These are phyloP conservation scores for Heliocidaris erythrogramma DNA, from an alignment of 35 echinoderm and acorn worm species.

Conservation along the genomic window DNA sequence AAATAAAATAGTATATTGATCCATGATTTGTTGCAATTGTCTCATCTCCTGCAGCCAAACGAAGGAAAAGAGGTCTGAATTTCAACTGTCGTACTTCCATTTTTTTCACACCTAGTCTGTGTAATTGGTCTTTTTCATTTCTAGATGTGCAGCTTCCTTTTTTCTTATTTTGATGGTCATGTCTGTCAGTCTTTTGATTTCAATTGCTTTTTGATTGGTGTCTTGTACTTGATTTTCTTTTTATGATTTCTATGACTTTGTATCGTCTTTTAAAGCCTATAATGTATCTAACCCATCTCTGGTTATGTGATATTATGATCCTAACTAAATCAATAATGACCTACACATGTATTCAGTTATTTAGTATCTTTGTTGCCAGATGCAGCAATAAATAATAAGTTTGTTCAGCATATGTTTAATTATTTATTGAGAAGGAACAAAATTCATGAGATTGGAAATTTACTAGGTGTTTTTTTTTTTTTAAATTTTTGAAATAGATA, in stretches of 20 bases:
- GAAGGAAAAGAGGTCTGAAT: slow-evolving; percentile 52
- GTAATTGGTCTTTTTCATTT: slow-evolving; percentile 10
- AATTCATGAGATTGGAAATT: too few relatives aligned
- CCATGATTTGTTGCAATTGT: slow-evolving; percentile 23
- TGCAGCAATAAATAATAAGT: too few relatives aligned
- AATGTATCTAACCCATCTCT: too few relatives aligned
- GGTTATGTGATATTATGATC: not conserved
- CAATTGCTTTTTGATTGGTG: not conserved
- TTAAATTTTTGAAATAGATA: too few relatives aligned
- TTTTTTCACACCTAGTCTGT: slow-evolving; percentile 39
- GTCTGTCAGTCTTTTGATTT: not conserved
- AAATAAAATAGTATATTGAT: not conserved
- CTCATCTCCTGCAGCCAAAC: slow-evolving; percentile 39
- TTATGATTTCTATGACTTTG: not conserved
- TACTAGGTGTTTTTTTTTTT: too few relatives aligned
- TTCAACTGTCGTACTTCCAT: slow-evolving; percentile 35
- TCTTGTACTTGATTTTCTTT: not conserved
- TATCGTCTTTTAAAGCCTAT: not conserved
- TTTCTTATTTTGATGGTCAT: not conserved
- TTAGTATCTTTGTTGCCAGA: too few relatives aligned
- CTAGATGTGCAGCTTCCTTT: slow-evolving; percentile 23
- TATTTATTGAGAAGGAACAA: too few relatives aligned
- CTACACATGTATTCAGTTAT: too few relatives aligned
- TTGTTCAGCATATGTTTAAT: too few relatives aligned
- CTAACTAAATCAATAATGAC: not conserved